Conservation (phyloP, 2,888 invertebrate species). For the Epinotia bilunana region DNA sequence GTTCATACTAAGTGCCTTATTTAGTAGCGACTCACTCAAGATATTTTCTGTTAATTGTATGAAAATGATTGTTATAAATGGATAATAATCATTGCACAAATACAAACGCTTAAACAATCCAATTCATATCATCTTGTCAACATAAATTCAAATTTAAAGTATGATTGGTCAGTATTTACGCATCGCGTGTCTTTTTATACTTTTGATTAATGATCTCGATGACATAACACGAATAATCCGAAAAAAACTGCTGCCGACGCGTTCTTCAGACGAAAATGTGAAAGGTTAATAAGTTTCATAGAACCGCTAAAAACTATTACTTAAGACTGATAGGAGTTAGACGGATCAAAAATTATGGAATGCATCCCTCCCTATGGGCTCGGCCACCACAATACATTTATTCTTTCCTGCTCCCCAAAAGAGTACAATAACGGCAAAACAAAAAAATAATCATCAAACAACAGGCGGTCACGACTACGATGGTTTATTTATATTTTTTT, state of each 20-base stretch:
- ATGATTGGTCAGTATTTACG: no score
- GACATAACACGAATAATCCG: slow-evolving; percentile 3
- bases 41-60: neutral
- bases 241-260: slow-evolving; percentile 2
- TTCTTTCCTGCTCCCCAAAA: no score
- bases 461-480: no score
- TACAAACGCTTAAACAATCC: no score
- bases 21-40: neutral
- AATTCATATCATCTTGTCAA: neutral
- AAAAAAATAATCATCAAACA: no score
- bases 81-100: no score
- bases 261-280: neutral
- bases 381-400: no score
- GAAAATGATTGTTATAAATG: no score
- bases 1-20: no score
- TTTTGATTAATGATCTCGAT: slow-evolving; percentile 17
- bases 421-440: no score
- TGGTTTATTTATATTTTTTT: no score
- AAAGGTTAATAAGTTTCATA: slow-evolving; percentile 19
- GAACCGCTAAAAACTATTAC: neutral
- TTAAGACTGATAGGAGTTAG: neutral
- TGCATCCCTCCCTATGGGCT: neutral
- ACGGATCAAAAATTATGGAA: neutral
- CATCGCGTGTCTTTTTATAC: slow-evolving; percentile 26
- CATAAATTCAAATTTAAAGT: neutral